A percentile compares a stretch with the other conserved stretches of the same genome.
These are phyloP conservation scores for Drosophila putrida DNA, from an alignment of 2,888 invertebrate species.

Conservation along the genomic window DNA sequence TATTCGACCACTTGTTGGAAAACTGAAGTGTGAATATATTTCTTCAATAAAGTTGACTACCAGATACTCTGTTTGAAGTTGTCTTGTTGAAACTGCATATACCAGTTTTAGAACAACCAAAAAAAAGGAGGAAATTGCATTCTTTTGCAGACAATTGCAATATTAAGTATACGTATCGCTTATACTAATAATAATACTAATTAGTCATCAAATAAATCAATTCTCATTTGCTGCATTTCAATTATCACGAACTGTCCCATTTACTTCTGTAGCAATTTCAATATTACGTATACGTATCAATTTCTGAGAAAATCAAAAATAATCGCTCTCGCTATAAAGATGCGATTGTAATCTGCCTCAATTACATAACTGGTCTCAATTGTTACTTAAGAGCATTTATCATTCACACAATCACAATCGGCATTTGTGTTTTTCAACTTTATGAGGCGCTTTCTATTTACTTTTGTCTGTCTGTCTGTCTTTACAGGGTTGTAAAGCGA, in stretches of 20 bases:
- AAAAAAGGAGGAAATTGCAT: too few species aligned
- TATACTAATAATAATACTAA: not conserved
- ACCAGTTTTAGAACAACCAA: too few species aligned
- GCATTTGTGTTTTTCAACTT: not conserved
- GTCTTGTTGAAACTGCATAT: too few species aligned
- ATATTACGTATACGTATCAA: not conserved
- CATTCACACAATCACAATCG: not conserved
- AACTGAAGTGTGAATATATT: not conserved
- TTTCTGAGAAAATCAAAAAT: too few species aligned
- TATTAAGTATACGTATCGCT: not conserved
- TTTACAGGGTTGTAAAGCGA: not conserved
- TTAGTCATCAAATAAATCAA: not conserved
- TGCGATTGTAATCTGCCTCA: not conserved
- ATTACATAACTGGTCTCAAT: not conserved
- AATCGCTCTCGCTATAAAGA: not conserved
- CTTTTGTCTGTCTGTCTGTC: too few species aligned
- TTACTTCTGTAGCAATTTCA: not conserved
- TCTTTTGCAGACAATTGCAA: not conserved
- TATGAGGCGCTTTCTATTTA: not conserved
- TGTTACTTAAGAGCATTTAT: not conserved
- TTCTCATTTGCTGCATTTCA: not conserved
- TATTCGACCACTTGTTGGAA: conserved; percentile 39
- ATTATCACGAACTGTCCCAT: too few species aligned
- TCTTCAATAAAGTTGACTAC: not conserved
- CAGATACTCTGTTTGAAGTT: not conserved